Base-by-base conservation (phyloP, 2,797 vertebrate genomes). In the Gallirallus australis region DNA sequence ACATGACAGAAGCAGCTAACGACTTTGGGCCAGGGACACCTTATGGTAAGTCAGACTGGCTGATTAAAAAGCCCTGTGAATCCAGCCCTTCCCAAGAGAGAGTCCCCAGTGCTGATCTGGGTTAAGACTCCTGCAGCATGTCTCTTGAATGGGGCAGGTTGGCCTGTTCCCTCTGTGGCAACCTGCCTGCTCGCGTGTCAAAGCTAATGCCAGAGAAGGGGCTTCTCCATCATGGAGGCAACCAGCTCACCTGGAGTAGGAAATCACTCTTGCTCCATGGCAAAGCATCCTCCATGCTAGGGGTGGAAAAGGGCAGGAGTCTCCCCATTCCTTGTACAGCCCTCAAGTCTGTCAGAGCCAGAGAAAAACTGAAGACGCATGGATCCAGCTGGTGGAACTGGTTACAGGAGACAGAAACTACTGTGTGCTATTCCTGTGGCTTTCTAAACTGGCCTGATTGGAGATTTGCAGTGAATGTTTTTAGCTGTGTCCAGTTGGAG, bases 1-100 rank as follows among this genome's bases (percentile, higher is more conserved):
- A 99, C 87, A 99, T 99, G 99, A 96, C 98, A 15, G 99, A 99
- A 47, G 99, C 99, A 11, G 99, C 99, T 56, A 98, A 97, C 7
- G 99, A 99, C 76, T 99, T 99, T 95, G 99, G 99, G 16, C 95
- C 98, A 15, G 98, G 97, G 42, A 98, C 98, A 13, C 99, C 99
- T 15, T 99, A 99, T 17, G 99, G 99, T 99, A 93, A 99, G 98
- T 96, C 53, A 87, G 47, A 53, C 64, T 68, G 77, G 33, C 15
- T 82, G 25, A 40, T 23, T 54, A 15, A 33, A 35, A 12, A 66
- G 23, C 16, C 57, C 50, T 42, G 30, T 24, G 18, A 70, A 63
- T 59, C 76, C 48, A 18, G 78, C 31, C 25, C 73, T 64, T 77
- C n/a, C 40, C 28, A 18, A 30, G 31, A 68, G 35, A 48, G 31